phyloP scores from a whole-genome alignment of 1,140 invertebrate genomes.

The Wasmannia auropunctata region DNA sequence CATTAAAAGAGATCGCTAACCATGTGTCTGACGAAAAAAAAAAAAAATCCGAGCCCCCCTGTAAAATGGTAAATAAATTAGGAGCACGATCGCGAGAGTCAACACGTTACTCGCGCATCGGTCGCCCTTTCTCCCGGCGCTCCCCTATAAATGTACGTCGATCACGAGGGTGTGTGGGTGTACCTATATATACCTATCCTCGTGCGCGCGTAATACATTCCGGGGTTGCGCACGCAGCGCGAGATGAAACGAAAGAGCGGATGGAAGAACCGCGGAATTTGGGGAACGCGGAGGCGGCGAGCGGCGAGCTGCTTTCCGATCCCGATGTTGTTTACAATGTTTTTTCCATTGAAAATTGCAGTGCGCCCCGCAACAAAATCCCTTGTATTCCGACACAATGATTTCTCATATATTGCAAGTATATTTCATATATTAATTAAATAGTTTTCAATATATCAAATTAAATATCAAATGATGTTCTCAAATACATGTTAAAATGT shows the following conservation, averaged over 20 bases:
- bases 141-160: background rate
- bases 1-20: background rate
- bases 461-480: background rate
- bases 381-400: background rate
- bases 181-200: slow-evolving; percentile 24
- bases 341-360: background rate
- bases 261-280: background rate
- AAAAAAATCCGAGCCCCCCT: slow-evolving; percentile 70
- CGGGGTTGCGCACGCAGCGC: slow-evolving; percentile 28
- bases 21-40: slow-evolving; percentile 12
- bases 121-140: background rate
- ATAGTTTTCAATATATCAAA: background rate
- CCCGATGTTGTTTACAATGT: background rate
- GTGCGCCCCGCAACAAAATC: background rate
- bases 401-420: background rate
- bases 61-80: slow-evolving; percentile 81
- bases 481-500: background rate
- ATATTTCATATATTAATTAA: background rate
- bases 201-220: slow-evolving; percentile 20
- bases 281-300: background rate
- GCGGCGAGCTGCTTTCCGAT: background rate
- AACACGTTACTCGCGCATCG: slow-evolving; percentile 69
- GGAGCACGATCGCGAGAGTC: slow-evolving; percentile 71
- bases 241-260: background rate
- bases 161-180: background rate